Evolutionary conservation across 1,140 invertebrate species (phyloP).

Genomic region (Coptotermes formosanus): DNA sequence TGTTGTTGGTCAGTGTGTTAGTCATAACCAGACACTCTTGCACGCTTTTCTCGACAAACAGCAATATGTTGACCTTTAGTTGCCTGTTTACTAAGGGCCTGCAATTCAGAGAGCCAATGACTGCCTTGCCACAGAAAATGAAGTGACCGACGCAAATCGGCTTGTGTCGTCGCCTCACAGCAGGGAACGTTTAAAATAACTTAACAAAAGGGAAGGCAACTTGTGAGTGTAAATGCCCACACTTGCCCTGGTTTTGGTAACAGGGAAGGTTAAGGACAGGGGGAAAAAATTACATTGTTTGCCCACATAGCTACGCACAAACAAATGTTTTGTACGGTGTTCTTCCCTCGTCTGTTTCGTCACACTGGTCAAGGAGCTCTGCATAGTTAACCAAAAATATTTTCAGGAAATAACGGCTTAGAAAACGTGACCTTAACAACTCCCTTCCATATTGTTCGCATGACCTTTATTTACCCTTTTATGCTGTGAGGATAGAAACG

Average conservation of each 20-base stretch:
- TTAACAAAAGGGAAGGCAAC: background rate
- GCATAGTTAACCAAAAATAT: too few species aligned
- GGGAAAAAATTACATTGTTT: background rate
- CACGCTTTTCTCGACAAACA: background rate
- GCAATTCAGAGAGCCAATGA: background rate
- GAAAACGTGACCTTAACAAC: too few species aligned
- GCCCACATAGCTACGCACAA: background rate
- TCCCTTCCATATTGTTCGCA: too few species aligned
- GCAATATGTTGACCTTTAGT: too few species aligned
- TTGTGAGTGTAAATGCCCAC: background rate
- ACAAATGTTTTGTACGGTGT: background rate
- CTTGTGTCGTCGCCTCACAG: background rate
- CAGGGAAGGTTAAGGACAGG: background rate
- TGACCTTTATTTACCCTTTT: too few species aligned
- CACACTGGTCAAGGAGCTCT: background rate
- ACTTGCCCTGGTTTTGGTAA: background rate
- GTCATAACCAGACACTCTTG: background rate
- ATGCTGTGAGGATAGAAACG: too few species aligned
- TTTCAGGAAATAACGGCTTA: too few species aligned
- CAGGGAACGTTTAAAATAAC: background rate
- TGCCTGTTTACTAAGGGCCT: background rate
- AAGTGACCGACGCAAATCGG: background rate
- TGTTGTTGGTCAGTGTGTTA: too few species aligned
- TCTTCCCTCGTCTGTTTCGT: background rate
- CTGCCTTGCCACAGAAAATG: background rate